A percentile compares a stretch with the other conserved stretches of the same genome.
phyloP scores from a whole-genome alignment of 30 jellyfish, hydroid and myxozoan genomes.

The Cassiopea xamachana region DNA sequence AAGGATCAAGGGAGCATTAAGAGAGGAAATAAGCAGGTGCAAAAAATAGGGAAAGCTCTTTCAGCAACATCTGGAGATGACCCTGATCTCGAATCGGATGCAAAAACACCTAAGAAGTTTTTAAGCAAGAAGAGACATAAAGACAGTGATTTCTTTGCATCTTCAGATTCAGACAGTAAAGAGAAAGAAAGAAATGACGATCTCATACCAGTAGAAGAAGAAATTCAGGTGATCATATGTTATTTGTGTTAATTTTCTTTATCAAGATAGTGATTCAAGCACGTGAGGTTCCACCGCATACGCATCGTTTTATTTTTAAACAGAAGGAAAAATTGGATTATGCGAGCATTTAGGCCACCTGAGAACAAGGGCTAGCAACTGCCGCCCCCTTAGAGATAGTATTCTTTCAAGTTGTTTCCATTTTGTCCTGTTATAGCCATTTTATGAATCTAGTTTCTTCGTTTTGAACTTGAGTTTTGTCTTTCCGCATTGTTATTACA shows the following conservation, averaged over 20 bases:
- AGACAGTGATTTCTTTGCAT: conserved; percentile 88
- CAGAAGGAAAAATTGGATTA: too few species aligned
- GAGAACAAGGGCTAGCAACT: too few species aligned
- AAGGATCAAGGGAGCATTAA: conserved; percentile 32
- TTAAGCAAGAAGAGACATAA: conserved; percentile 51
- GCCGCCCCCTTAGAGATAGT: too few species aligned
- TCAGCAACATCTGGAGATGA: conserved; percentile 73
- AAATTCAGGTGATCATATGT: conserved; percentile 27
- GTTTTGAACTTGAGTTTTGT: too few species aligned
- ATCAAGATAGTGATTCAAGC: too few species aligned
- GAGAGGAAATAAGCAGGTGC: conserved; percentile 58
- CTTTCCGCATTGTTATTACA: too few species aligned
- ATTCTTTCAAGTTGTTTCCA: too few species aligned
- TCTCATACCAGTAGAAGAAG: conserved; percentile 61
- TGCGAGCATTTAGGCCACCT: too few species aligned
- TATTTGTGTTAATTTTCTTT: background rate
- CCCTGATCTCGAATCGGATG: conserved; percentile 80
- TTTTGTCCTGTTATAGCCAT: too few species aligned
- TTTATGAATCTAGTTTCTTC: too few species aligned
- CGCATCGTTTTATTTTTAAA: too few species aligned
- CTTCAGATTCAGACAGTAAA: conserved; percentile 77
- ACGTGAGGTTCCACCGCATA: too few species aligned
- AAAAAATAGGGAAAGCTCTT: conserved; percentile 4
- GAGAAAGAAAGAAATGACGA: background rate
- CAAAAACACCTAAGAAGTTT: conserved; percentile 47